Evolutionary conservation across 2,888 invertebrate genomes (phyloP).

Genomic region (Aromia moschata): DNA sequence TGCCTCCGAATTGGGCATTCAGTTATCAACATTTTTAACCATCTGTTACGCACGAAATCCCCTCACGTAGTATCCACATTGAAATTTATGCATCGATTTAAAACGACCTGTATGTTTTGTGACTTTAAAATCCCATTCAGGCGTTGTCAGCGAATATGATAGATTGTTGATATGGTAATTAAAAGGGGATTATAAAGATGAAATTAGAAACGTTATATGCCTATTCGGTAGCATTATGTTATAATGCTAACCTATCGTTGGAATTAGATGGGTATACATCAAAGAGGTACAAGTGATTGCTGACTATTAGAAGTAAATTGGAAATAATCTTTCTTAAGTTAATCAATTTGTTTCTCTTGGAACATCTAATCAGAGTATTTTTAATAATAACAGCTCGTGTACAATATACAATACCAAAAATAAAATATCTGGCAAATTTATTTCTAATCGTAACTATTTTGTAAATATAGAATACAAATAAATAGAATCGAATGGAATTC

Average conservation of each 20-base stretch:
- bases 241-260: neutral
- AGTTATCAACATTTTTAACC: constrained; percentile 17
- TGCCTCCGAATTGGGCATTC: neutral
- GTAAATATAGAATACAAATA: too few species aligned
- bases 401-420: too few species aligned
- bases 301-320: too few species aligned
- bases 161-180: constrained; percentile 44
- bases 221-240: neutral
- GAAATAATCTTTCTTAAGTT: too few species aligned
- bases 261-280: too few species aligned
- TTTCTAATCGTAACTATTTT: too few species aligned
- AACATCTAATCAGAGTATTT: too few species aligned
- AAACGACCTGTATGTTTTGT: constrained; percentile 40
- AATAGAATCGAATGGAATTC: too few species aligned
- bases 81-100: constrained; percentile 43
- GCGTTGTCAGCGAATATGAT: constrained; percentile 45
- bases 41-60: constrained; percentile 27
- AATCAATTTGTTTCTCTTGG: too few species aligned
- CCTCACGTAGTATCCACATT: constrained; percentile 28
- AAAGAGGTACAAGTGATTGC: too few species aligned
- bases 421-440: too few species aligned
- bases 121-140: constrained; percentile 43
- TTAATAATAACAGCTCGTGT: too few species aligned
- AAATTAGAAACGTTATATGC: constrained; percentile 19
- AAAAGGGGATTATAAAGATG: constrained; percentile 41